Evolutionary conservation across 1,140 invertebrate genomes (phyloP), one percentile per base, ranked within the genome.

Genomic region (Forficula auricularia): DNA sequence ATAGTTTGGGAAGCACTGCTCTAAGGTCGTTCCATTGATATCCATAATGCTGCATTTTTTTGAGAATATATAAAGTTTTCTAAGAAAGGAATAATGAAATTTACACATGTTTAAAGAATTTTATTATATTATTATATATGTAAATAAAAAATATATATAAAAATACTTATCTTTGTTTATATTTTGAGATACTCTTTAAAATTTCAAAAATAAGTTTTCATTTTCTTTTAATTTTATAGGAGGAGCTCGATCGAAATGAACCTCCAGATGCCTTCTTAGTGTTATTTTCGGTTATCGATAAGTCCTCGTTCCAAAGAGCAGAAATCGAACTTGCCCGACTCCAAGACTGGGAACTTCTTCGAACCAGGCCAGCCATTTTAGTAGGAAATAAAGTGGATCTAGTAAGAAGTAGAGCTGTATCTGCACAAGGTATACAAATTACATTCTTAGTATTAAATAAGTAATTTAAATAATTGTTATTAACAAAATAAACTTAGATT

Each of bases 341-440:
- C 6, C 72, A 82, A 51, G 80, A 84, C 55, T 70, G 71, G 52
- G 82, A 84, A 52, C 63, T 85, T 46, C 64, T 82, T 16, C 65
- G 81, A 19, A 67, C 71, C 2, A 66, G 79, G 51, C 79, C 89
- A 0, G 75, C 85, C 27, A 82, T 97, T 46, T 62, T 97, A 22
- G 89, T 91, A 3, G 92, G 77, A 13, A 97, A 97, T 63, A 97
- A 97, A 68, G 82, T 88, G 42, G 92, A 97, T 62, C 70, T 97
- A 51, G 92, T 88, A 19, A 66, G 92, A 47, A 87, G 82, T 55
- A 70, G 89, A 56, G 77, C 82, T 15, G 83, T 96, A 12, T 80
- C 82, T 13, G 75, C 80, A 16, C 82, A 91, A 73, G 91, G 90
- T 94, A 64, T 67, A 50, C 39, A 37, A 10, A 2, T 1, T 10